Conservation (phyloP, 2,888 invertebrate species). For the Venusia cambrica region DNA sequence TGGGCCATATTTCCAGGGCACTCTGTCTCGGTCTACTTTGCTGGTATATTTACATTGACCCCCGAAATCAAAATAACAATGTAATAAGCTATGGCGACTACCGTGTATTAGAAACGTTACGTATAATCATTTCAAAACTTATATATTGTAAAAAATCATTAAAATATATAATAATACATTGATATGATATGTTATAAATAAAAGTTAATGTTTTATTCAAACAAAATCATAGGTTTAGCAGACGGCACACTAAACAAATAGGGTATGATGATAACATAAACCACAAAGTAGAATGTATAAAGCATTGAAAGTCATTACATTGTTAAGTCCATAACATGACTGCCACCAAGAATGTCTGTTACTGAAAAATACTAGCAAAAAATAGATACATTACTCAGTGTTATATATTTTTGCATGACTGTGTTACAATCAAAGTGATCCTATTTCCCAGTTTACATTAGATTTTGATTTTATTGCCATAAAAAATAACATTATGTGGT, state of each 20-base stretch:
- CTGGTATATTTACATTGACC: constrained; percentile 52
- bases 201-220: constrained; percentile 24
- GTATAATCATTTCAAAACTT: constrained; percentile 33
- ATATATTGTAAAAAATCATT: constrained; percentile 23
- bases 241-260: constrained; percentile 32
- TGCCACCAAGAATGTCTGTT: constrained; percentile 65
- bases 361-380: constrained; percentile 58
- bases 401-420: constrained; percentile 6
- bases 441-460: too few relatives aligned
- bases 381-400: constrained; percentile 34
- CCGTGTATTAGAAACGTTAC: constrained; percentile 34
- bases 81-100: constrained; percentile 41
- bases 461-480: too few relatives aligned
- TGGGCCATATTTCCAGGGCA: constrained; percentile 56
- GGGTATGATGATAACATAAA: constrained; percentile 50
- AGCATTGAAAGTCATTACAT: constrained; percentile 52
- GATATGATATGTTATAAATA: constrained; percentile 19
- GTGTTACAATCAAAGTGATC: too few relatives aligned
- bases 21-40: constrained; percentile 47
- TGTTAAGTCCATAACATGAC: constrained; percentile 49
- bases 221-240: constrained; percentile 30
- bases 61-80: constrained; percentile 51
- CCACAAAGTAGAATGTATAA: constrained; percentile 54
- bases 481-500: too few relatives aligned
- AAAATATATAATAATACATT: constrained; percentile 25